Conservation (phyloP, 92 coral and sea anemone genomes). For the Zoanthus solanderi region DNA sequence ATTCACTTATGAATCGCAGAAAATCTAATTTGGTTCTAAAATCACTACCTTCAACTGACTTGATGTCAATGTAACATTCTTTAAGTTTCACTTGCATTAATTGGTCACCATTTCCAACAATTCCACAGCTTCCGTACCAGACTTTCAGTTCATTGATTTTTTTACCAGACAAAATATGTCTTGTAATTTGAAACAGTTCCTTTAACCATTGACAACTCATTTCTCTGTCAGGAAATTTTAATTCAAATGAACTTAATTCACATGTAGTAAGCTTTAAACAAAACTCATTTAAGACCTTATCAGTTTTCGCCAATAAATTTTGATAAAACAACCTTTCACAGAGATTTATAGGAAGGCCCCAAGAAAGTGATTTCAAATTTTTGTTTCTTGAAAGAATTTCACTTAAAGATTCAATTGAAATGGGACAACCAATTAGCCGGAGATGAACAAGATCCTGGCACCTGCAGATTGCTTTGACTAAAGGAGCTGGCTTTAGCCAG, state of each 20-base stretch:
- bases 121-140: not conserved
- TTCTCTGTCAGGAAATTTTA: not conserved
- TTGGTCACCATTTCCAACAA: not conserved
- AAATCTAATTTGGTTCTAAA: not conserved
- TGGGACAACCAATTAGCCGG: conserved; percentile 9
- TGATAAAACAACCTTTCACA: not conserved
- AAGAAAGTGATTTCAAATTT: conserved; percentile 28
- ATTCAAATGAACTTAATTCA: conserved; percentile 19
- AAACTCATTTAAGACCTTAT: not conserved
- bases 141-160: conserved; percentile 9
- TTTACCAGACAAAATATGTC: not conserved
- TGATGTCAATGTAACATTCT: not conserved
- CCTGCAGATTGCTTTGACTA: conserved; percentile 20
- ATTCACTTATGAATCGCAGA: not conserved
- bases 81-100: conserved; percentile 23
- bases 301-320: not conserved
- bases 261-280: not conserved
- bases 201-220: not conserved
- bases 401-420: conserved; percentile 2
- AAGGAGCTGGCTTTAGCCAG: conserved; percentile 26
- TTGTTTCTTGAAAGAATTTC: conserved; percentile 34
- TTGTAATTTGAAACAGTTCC: not conserved
- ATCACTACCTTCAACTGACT: not conserved
- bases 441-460: conserved; percentile 23
- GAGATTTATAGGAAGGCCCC: not conserved